Conservation (phyloP, 2,113 vertebrate species). For the Saimiri boliviensis region DNA sequence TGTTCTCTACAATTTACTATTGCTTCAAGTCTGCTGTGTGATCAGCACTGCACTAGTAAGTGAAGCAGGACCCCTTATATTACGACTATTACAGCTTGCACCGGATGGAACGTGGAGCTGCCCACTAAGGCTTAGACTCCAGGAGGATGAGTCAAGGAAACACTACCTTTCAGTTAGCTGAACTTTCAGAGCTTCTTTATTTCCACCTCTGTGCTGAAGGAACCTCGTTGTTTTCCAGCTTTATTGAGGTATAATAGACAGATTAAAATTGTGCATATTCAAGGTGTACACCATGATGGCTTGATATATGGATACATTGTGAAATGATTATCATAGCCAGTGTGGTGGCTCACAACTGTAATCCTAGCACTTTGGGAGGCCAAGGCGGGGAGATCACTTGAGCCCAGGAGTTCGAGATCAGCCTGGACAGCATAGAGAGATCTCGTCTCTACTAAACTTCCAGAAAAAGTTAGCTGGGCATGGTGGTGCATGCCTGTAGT, state of each 20-base stretch:
- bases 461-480: too few species aligned
- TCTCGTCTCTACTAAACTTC: too few species aligned
- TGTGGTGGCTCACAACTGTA: too few species aligned
- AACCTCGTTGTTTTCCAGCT: not conserved
- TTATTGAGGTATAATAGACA: not conserved
- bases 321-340: not conserved
- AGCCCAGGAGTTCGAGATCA: too few species aligned
- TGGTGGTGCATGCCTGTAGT: too few species aligned
- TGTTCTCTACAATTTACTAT: not conserved
- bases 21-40: not conserved
- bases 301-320: not conserved
- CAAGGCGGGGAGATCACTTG: too few species aligned
- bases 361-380: too few species aligned
- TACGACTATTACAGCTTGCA: rapidly evolving
- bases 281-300: not conserved
- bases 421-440: too few species aligned
- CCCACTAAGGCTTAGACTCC: not conserved
- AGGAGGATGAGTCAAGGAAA: not conserved
- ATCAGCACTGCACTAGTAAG: not conserved
- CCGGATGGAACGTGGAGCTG: not conserved
- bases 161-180: not conserved
- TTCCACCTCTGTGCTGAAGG: not conserved
- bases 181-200: not conserved
- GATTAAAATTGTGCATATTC: not conserved
- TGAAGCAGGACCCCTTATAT: not conserved